These are phyloP conservation scores for Pseudococcus viburni DNA, from an alignment of 2,888 invertebrate genomes.

Conservation along the genomic window DNA sequence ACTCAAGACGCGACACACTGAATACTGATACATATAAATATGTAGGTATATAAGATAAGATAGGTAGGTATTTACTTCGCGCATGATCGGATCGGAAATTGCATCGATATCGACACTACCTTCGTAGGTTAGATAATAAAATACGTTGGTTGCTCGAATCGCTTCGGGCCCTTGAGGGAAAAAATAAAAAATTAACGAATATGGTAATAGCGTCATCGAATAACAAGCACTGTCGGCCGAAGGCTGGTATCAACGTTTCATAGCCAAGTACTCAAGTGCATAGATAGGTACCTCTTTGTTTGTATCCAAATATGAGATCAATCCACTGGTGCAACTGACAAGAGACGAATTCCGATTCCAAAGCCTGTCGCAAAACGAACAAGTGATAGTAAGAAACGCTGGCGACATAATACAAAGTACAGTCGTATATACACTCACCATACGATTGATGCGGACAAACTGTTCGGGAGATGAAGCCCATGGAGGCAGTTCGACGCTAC, in stretches of 20 bases:
- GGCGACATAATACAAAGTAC: neutral
- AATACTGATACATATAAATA: too few species aligned
- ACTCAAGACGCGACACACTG: too few species aligned
- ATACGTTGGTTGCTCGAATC: conserved; percentile 96
- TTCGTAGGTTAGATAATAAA: conserved; percentile 99
- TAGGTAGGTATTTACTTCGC: conserved; percentile 76
- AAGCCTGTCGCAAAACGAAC: conserved; percentile 76
- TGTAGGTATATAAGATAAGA: too few species aligned
- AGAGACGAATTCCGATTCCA: conserved; percentile 99
- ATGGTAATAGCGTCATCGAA: too few species aligned
- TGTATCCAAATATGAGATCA: conserved; percentile 99
- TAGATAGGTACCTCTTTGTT: conserved; percentile 84
- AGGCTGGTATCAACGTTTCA: too few species aligned
- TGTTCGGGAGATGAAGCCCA: conserved; percentile 99
- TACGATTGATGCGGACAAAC: conserved; percentile 96
- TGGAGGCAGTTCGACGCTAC: conserved; percentile 92
- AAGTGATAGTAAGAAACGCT: neutral
- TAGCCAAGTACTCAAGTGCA: too few species aligned
- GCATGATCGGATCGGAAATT: conserved; percentile 90
- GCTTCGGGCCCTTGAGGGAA: conserved; percentile 87
- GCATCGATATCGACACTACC: conserved; percentile 94
- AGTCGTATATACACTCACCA: conserved; percentile 76
- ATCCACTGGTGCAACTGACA: conserved; percentile 99
- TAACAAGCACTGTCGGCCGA: too few species aligned
- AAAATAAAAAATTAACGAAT: too few species aligned